phyloP scores from a whole-genome alignment of 1,140 invertebrate species.

The Drosophila triauraria region DNA sequence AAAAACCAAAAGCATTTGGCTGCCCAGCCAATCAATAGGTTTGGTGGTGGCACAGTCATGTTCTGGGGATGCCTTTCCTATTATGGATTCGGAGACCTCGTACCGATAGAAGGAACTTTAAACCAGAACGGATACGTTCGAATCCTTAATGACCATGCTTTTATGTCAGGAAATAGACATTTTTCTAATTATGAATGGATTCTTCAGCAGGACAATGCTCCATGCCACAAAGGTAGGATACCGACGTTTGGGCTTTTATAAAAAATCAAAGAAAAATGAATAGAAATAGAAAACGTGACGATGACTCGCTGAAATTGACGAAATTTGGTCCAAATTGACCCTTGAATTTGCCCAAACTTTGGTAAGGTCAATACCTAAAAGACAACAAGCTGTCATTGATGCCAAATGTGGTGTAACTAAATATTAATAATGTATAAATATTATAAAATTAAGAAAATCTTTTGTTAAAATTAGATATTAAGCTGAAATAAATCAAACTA shows the following conservation, averaged over 20 bases:
- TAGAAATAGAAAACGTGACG: too few species aligned
- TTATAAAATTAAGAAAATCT: too few species aligned
- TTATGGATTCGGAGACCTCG: constrained; percentile 18
- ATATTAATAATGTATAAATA: constrained; percentile 3
- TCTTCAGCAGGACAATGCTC: constrained; percentile 1
- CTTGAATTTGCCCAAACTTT: constrained; percentile 10
- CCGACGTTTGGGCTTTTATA: constrained; percentile 11
- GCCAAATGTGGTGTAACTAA: constrained; percentile 6
- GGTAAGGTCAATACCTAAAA: background rate
- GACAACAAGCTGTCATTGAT: constrained; percentile 10
- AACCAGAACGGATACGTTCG: constrained; percentile 6
- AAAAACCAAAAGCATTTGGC: too few species aligned
- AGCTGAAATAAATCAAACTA: too few species aligned
- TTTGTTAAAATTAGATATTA: too few species aligned
- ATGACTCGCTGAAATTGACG: background rate
- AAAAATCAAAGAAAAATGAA: background rate
- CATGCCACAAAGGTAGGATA: constrained; percentile 22
- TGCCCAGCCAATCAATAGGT: too few species aligned
- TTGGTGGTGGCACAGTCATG: too few species aligned
- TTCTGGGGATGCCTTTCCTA: constrained; percentile 1
- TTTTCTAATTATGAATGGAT: background rate
- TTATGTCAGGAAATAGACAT: constrained; percentile 7
- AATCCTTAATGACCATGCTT: constrained; percentile 22
- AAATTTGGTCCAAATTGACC: constrained; percentile 15
- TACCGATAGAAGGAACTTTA: constrained; percentile 10